Percentiles rank a stretch among this genome's conserved stretches.
Conservation (phyloP, 2,113 vertebrate species). For the Etia nguti region DNA sequence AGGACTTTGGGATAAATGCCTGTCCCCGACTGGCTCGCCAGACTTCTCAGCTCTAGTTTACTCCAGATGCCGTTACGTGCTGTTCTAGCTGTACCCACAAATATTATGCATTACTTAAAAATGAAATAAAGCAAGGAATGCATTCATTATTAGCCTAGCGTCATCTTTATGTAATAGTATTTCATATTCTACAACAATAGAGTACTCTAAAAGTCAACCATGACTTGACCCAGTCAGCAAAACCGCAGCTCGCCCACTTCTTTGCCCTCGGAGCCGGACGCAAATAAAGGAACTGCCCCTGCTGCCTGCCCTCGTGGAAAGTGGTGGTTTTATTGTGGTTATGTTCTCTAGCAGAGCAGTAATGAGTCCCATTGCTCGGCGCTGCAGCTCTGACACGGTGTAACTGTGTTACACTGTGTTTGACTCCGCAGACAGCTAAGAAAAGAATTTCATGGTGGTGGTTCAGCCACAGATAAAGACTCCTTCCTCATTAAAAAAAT, state of each 20-base stretch:
- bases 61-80: background rate
- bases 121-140: background rate
- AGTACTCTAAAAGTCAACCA: background rate
- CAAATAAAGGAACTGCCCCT: background rate
- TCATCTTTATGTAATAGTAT: background rate
- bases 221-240: background rate
- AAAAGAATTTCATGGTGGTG: constrained; percentile 48
- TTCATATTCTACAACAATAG: background rate
- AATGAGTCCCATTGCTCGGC: constrained; percentile 30
- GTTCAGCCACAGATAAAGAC: constrained; percentile 47
- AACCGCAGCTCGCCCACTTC: constrained; percentile 9
- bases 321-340: constrained; percentile 17
- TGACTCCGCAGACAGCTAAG: constrained; percentile 15
- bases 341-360: constrained; percentile 18
- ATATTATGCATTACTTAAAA: background rate
- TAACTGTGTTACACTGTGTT: constrained; percentile 16
- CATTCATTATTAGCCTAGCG: background rate
- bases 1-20: constrained; percentile 12
- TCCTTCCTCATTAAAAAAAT: constrained; percentile 45
- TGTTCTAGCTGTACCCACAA: background rate
- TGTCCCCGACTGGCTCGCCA: background rate
- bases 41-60: background rate
- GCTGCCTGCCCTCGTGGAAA: constrained; percentile 1
- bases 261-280: background rate
- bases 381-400: constrained; percentile 8